Percentiles rank a stretch among this genome's conserved stretches.
Conservation (phyloP, 2,888 invertebrate species). For the Celastrina argiolus region DNA sequence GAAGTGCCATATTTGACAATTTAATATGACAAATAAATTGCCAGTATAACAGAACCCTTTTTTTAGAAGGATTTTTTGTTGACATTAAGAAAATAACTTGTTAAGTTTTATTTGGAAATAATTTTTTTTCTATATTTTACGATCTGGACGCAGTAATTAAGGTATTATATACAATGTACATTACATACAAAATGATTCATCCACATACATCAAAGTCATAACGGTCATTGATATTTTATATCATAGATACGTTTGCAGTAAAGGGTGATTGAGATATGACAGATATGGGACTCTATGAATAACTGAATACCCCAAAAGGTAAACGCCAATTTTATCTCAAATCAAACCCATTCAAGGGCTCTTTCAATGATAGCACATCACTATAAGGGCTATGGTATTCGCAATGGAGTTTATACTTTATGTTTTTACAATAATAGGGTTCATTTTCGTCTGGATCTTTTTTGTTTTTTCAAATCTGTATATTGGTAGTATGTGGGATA, state of each 20-base stretch:
- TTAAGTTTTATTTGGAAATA: too few relatives aligned
- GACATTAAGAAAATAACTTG: too few relatives aligned
- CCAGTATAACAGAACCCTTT: too few relatives aligned
- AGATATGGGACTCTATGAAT: constrained; percentile 58
- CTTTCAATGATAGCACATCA: constrained; percentile 2
- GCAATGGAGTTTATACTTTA: background rate
- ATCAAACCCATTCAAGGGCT: constrained; percentile 46
- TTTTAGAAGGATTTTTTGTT: too few relatives aligned
- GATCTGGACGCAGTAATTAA: too few relatives aligned
- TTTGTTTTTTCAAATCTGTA: background rate
- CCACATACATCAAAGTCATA: background rate
- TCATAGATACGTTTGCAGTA: constrained; percentile 30
- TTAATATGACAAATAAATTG: too few relatives aligned
- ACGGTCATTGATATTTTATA: background rate
- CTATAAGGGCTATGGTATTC: constrained; percentile 35
- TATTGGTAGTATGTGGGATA: background rate
- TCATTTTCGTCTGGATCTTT: background rate
- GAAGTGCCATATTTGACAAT: too few relatives aligned
- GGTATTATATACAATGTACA: too few relatives aligned
- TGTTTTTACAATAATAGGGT: background rate
- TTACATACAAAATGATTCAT: background rate
- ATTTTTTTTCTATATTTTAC: too few relatives aligned
- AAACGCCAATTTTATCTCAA: constrained; percentile 53
- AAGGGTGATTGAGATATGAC: constrained; percentile 33
- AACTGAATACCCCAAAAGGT: constrained; percentile 58